Evolutionary conservation across 2,888 invertebrate genomes (phyloP).

Genomic region (Neria commutata): DNA sequence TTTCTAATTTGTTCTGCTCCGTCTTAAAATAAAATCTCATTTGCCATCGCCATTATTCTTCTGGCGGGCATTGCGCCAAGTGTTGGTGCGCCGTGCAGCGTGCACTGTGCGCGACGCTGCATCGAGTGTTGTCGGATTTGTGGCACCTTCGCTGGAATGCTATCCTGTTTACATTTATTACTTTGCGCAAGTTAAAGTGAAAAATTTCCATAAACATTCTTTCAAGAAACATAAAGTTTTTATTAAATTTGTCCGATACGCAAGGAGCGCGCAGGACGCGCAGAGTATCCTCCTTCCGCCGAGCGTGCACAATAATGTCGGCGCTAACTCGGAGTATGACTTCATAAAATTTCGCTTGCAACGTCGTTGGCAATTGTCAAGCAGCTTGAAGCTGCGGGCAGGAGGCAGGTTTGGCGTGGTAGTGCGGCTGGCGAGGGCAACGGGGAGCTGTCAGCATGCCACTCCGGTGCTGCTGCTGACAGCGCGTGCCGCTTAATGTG

Average conservation of each 20-base stretch:
- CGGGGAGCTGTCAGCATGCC: no score
- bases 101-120: not conserved
- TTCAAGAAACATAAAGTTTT: slow-evolving; percentile 58
- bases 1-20: slow-evolving; percentile 56
- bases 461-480: not conserved
- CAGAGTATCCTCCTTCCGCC: not conserved
- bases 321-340: slow-evolving; percentile 13
- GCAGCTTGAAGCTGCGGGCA: not conserved
- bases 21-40: slow-evolving; percentile 55
- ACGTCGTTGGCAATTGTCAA: slow-evolving; percentile 5
- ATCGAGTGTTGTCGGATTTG: slow-evolving; percentile 32
- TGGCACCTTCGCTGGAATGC: slow-evolving; percentile 55
- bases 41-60: slow-evolving; percentile 37
- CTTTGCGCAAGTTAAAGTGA: slow-evolving; percentile 58
- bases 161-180: slow-evolving; percentile 58
- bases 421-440: not conserved
- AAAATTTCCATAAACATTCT: slow-evolving; percentile 59
- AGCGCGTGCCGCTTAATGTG: not conserved
- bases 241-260: slow-evolving; percentile 56
- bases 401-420: not conserved
- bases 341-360: slow-evolving; percentile 13
- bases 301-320: not conserved
- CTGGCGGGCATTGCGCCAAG: slow-evolving; percentile 10
- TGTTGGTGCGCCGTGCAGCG: not conserved
- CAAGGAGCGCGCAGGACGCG: slow-evolving; percentile 11